A percentile compares a stretch with the other conserved stretches of the same genome.
phyloP scores from a whole-genome alignment of 2,797 vertebrate species.

The Pseudotriccus pelzelni region DNA sequence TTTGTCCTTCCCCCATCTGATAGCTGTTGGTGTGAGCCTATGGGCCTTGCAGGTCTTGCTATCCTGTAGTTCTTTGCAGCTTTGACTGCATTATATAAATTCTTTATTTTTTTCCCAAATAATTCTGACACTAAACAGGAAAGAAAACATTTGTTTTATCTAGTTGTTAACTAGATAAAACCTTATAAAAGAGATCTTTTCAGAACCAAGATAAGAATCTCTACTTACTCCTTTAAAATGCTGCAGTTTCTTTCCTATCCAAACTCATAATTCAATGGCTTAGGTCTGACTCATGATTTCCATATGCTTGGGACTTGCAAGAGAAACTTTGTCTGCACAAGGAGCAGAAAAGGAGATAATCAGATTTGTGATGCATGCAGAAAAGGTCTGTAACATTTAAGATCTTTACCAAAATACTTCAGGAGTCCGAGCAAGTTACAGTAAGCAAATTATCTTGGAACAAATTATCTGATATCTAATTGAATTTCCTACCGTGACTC shows the following conservation, averaged over 20 bases:
- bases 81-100: not conserved
- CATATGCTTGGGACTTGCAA: not conserved
- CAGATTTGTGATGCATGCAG: not conserved
- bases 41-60: not conserved
- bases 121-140: not conserved
- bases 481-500: slow-evolving; percentile 30
- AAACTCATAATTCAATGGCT: not conserved
- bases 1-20: not conserved
- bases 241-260: not conserved
- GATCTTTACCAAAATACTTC: slow-evolving; percentile 11
- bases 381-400: slow-evolving; percentile 6
- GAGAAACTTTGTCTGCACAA: not conserved
- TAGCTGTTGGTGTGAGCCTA: not conserved
- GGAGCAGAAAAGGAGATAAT: slow-evolving; percentile 19
- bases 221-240: not conserved
- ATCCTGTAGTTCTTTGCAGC: not conserved
- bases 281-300: slow-evolving; percentile 29
- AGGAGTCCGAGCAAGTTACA: slow-evolving; percentile 34
- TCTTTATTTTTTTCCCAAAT: not conserved
- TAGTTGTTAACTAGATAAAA: not conserved
- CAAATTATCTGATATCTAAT: slow-evolving; percentile 53
- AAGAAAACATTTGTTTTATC: not conserved
- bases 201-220: not conserved
- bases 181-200: not conserved
- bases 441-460: slow-evolving; percentile 58